These are phyloP conservation scores for Myotis lucifugus DNA, from an alignment of 2,113 vertebrate species.

Conservation along the genomic window DNA sequence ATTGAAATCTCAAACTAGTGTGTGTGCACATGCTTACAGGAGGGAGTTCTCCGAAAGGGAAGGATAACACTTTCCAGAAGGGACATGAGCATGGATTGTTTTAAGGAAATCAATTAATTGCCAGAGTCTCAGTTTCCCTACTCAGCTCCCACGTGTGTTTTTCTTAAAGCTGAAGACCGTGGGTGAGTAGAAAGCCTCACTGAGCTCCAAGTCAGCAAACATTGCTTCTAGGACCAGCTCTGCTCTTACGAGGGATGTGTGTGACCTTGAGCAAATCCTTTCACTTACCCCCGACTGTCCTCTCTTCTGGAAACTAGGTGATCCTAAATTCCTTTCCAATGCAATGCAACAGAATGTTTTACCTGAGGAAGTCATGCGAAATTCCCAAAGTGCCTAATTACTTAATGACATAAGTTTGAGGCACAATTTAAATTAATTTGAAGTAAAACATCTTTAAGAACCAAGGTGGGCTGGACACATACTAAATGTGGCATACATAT, in stretches of 20 bases:
- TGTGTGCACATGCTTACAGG: neutral
- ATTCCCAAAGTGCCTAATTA: neutral
- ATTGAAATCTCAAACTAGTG: neutral
- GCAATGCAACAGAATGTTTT: neutral
- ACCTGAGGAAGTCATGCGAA: neutral
- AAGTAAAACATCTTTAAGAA: slow-evolving; percentile 28
- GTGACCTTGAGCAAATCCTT: neutral
- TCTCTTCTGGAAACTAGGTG: neutral
- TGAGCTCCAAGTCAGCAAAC: neutral
- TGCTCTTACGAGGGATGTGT: neutral
- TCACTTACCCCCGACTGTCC: neutral
- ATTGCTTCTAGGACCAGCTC: neutral
- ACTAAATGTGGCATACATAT: neutral
- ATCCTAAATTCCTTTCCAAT: neutral
- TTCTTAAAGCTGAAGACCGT: neutral
- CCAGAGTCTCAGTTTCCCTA: neutral
- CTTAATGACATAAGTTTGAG: neutral
- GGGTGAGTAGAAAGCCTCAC: neutral
- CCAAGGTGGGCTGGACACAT: neutral
- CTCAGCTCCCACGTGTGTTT: neutral
- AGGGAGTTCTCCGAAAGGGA: neutral
- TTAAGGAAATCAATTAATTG: neutral
- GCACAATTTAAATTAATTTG: neutral
- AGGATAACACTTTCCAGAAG: neutral
- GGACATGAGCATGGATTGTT: neutral